These are phyloP conservation scores for Ceuthmochares aereus DNA, from an alignment of 2,113 vertebrate genomes.

Conservation along the genomic window DNA sequence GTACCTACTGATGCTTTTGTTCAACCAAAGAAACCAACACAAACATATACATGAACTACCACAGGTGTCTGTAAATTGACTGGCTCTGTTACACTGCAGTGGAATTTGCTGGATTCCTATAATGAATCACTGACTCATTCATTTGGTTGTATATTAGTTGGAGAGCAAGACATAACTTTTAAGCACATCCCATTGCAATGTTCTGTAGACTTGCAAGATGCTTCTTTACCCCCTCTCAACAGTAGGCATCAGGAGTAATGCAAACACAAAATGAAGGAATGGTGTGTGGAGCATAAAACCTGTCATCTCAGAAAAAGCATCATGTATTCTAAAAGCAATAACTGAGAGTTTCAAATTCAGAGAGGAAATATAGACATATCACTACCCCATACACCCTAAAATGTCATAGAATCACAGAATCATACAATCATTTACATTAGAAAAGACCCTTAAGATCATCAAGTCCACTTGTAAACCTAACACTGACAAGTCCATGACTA, in stretches of 20 bases:
- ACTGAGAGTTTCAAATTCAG: neutral
- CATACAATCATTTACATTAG: no score
- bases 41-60: neutral
- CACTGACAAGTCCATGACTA: no score
- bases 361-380: neutral
- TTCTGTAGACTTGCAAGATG: neutral
- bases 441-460: no score
- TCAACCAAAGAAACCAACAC: neutral
- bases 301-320: neutral
- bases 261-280: neutral
- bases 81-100: neutral
- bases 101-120: neutral
- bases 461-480: no score
- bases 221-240: neutral
- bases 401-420: no score
- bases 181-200: fast-evolving
- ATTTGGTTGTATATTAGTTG: neutral
- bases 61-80: neutral
- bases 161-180: neutral
- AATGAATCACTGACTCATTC: neutral
- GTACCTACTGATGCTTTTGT: neutral
- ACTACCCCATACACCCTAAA: neutral
- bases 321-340: neutral
- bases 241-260: neutral
- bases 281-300: neutral